These are phyloP conservation scores for Heliothis virescens DNA, from an alignment of 1,140 invertebrate genomes.

Conservation along the genomic window DNA sequence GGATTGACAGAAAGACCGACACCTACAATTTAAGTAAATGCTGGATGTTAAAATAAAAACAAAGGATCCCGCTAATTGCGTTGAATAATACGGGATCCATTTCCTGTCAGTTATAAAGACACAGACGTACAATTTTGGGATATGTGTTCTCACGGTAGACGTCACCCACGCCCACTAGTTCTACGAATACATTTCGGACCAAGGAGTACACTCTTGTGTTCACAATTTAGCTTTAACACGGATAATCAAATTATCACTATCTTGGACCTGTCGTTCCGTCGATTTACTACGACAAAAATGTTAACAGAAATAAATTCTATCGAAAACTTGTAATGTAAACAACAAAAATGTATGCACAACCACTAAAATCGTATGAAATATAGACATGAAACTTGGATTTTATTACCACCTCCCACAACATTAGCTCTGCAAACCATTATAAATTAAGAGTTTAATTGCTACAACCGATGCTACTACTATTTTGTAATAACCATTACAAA, in stretches of 20 bases:
- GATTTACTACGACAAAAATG: neutral
- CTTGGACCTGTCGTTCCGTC: constrained; percentile 13
- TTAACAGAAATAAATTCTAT: neutral
- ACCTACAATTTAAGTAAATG: constrained; percentile 53
- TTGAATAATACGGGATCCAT: constrained; percentile 51
- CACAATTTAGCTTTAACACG: constrained; percentile 74
- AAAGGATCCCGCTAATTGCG: constrained; percentile 50
- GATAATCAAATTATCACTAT: constrained; percentile 56
- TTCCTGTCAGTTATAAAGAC: constrained; percentile 55
- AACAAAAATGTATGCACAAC: constrained; percentile 27
- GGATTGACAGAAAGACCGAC: constrained; percentile 46
- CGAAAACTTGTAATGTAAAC: constrained; percentile 24
- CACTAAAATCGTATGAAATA: constrained; percentile 27
- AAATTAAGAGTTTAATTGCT: constrained; percentile 25
- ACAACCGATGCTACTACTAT: constrained; percentile 7
- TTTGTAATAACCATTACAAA: constrained; percentile 21
- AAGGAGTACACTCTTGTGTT: constrained; percentile 70
- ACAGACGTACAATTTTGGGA: constrained; percentile 67
- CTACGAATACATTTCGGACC: constrained; percentile 78
- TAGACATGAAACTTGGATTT: constrained; percentile 35
- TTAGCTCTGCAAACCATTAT: constrained; percentile 32
- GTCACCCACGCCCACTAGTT: constrained; percentile 70
- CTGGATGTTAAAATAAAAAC: constrained; percentile 48
- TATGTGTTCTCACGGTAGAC: constrained; percentile 78
- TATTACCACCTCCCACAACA: constrained; percentile 17